A percentile compares a stretch with the other conserved stretches of the same genome.
Conservation (phyloP, 2,888 invertebrate genomes). For the Odontocerum albicorne region DNA sequence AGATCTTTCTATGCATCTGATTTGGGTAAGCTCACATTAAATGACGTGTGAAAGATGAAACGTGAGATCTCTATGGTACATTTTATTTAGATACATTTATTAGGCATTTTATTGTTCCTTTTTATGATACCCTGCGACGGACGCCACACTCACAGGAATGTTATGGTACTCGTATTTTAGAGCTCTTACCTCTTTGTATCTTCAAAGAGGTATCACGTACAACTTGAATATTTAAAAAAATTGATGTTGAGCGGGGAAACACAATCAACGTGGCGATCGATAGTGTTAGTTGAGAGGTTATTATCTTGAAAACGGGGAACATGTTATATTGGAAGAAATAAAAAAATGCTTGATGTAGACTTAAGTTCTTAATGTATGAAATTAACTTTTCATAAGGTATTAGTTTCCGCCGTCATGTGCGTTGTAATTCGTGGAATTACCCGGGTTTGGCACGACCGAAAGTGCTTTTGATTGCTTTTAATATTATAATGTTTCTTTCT, state of each 20-base stretch:
- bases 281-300: not conserved
- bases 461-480: too few species aligned
- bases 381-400: too few species aligned
- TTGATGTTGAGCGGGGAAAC: not conserved
- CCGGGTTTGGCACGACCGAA: too few species aligned
- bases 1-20: not conserved
- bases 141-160: constrained; percentile 10
- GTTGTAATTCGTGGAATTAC: too few species aligned
- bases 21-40: constrained; percentile 15
- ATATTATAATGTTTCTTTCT: too few species aligned
- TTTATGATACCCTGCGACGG: constrained; percentile 3
- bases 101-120: constrained; percentile 15
- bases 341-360: too few species aligned
- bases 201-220: not conserved
- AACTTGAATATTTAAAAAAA: not conserved
- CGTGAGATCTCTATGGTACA: constrained; percentile 17
- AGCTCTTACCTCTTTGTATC: not conserved
- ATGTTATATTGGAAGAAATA: too few species aligned
- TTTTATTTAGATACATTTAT: constrained; percentile 17
- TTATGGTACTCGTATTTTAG: too few species aligned
- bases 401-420: too few species aligned
- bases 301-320: too few species aligned
- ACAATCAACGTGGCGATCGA: not conserved
- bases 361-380: too few species aligned
- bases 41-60: constrained; percentile 32